Conservation (phyloP, 2,888 invertebrate species). For the Patella depressa region DNA sequence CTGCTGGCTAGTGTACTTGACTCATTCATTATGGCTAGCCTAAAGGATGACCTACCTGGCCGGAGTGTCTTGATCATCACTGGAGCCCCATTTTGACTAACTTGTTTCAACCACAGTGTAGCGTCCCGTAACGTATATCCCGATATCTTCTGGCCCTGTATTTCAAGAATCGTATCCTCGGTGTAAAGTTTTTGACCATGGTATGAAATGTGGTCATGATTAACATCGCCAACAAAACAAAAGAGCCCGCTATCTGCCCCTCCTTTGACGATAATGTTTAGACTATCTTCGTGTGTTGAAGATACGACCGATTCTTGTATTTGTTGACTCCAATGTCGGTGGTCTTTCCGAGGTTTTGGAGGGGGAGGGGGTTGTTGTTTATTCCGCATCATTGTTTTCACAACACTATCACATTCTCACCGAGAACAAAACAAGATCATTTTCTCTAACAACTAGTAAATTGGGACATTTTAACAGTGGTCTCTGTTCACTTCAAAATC, state of each 20-base stretch:
- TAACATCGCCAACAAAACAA: slow-evolving; percentile 63
- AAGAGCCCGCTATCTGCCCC: slow-evolving; percentile 73
- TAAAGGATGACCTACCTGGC: slow-evolving; percentile 69
- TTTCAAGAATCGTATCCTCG: slow-evolving; percentile 74
- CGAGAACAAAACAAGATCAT: slow-evolving; percentile 6
- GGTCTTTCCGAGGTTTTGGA: slow-evolving; percentile 39
- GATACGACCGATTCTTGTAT: slow-evolving; percentile 71
- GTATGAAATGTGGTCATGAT: slow-evolving; percentile 64
- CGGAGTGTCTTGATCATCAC: slow-evolving; percentile 74
- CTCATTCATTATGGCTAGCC: too few species aligned
- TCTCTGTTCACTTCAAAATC: background rate
- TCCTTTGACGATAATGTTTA: slow-evolving; percentile 72
- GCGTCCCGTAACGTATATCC: slow-evolving; percentile 76
- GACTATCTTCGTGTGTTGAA: slow-evolving; percentile 70
- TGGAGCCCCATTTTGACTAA: slow-evolving; percentile 74
- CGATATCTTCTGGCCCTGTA: slow-evolving; percentile 75
- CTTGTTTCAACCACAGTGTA: slow-evolving; percentile 74
- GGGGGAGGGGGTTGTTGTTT: slow-evolving; percentile 47
- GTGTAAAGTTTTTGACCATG: slow-evolving; percentile 65
- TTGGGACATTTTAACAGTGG: background rate
- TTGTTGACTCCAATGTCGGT: slow-evolving; percentile 71
- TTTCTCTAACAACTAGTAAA: background rate
- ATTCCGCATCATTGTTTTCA: slow-evolving; percentile 44
- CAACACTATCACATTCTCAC: slow-evolving; percentile 25
- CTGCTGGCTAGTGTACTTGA: too few species aligned